phyloP scores from a whole-genome alignment of 2,113 vertebrate genomes.

The Pitta sordida region DNA sequence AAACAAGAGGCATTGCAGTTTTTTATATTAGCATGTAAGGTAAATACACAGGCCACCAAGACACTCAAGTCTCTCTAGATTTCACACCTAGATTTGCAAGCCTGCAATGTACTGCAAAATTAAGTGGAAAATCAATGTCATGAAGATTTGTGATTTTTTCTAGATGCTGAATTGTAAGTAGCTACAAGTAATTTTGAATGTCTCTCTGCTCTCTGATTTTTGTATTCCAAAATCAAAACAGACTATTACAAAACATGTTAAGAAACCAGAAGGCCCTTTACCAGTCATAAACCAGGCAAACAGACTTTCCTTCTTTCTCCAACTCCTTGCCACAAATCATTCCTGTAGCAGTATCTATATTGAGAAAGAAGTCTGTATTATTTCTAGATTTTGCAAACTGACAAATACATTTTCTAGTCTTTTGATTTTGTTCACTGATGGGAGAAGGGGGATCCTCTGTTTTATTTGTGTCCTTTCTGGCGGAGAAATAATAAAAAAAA shows the following conservation, averaged over 20 bases:
- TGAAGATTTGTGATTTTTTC: neutral
- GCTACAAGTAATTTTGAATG: neutral
- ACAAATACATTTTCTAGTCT: constrained; percentile 12
- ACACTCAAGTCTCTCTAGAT: neutral
- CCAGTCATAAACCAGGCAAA: neutral
- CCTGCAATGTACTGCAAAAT: neutral
- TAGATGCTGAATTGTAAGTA: neutral
- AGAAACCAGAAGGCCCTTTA: neutral
- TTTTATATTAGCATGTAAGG: neutral
- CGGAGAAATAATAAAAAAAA: constrained; percentile 21
- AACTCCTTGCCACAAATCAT: neutral
- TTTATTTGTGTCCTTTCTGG: constrained; percentile 19
- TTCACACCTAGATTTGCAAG: neutral
- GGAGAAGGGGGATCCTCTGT: constrained; percentile 1
- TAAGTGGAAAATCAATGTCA: neutral
- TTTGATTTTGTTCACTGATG: constrained; percentile 57
- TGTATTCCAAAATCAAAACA: neutral
- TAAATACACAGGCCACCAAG: neutral
- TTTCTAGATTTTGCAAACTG: constrained; percentile 18
- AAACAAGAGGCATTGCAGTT: neutral
- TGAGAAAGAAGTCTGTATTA: neutral
- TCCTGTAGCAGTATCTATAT: neutral
- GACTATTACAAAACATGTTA: neutral
- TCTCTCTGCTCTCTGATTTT: neutral
- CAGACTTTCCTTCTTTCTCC: neutral